Base-by-base conservation (phyloP, 2,888 invertebrate species). In the Drosophila leonis region DNA sequence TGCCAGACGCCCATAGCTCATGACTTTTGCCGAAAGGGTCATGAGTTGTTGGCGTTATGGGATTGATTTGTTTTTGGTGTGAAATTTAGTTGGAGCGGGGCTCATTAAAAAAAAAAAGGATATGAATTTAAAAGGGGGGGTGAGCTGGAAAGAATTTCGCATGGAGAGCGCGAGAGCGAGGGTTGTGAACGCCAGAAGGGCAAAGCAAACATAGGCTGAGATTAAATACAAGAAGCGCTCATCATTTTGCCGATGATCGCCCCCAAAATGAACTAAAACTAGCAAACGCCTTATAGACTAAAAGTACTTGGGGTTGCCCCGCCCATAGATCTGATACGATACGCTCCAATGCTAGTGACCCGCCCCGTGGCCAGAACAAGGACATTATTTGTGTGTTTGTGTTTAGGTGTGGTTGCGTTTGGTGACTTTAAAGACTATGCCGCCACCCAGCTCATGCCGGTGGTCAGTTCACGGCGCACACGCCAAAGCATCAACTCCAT, bases 401-500 rank as follows among this genome's bases (percentile, higher is more conserved):
- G n/a, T n/a, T n/a, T n/a, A n/a, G n/a, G n/a, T n/a, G n/a, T n/a
- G n/a, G n/a, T 3, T 39, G 3, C 9, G 24, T n/a, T n/a, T 27
- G 46, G 29, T 29, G 15, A 46, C 46, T 24, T 24, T 24, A 8
- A 13, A 3, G 9, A 15, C 27, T n/a, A n/a, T n/a, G n/a, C n/a
- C n/a, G n/a, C n/a, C n/a, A n/a, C n/a, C n/a, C n/a, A n/a, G n/a
- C n/a, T n/a, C n/a, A n/a, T n/a, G n/a, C n/a, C n/a, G n/a, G 76
- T 54, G 18, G 70, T 65, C 5, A 85, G 69, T 10, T 87, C 89
- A 0, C 67, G 94, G 65, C 94, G 94, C 29, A 98, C 94, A 92
- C 96, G 96, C 93, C 95, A 95, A 63, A 98, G 94, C 94, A 98
- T 97, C 56, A 99, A 94, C 90, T 99, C 97, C 94, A 99, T 95